Base-by-base conservation (phyloP, 2,797 vertebrate species). In the Spatula clypeata region DNA sequence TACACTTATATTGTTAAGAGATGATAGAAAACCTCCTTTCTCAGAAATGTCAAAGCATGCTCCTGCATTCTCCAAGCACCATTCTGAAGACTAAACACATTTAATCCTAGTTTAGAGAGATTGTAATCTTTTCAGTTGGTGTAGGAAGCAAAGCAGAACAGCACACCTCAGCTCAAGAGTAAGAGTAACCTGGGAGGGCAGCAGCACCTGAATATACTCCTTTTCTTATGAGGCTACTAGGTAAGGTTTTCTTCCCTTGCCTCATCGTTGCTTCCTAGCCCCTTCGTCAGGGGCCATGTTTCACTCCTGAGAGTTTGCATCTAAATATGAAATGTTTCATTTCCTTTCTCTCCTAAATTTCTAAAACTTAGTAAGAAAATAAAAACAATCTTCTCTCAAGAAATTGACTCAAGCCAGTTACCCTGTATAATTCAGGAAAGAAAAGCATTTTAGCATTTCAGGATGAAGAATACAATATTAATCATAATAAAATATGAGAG, bases 401-500 rank as follows among this genome's bases (percentile, higher is more conserved):
- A 57, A 95, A 90, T 16, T 86, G 32, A 64, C 36, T 87, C 32
- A 85, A 90, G n/a, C 32, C 71, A 67, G 57, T 86, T 90, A 40
- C 54, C 80, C 24, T 86, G 8, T 15, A 9, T 47, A 80, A 79
- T 45, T 86, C 55, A 92, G 66, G 58, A 91, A 79, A 95, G 38
- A 75, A 94, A 93, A 91, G 20, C 77, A 77, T 77, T 80, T 92
- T 66, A 93, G 40, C 44, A 70, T 70, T 82, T 87, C 83, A 72
- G 51, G 47, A 88, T 53, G 58, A 80, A 88, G 42, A 80, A 13
- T 53, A 23, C 19, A 80, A 18, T 65, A 70, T 90, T 86, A 64
- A 86, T 89, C 49, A 74, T 32, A 87, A 70, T 38, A 91, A 95
- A 94, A 80, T 65, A 85, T 23, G 62, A 96, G 66, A 87, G 64